phyloP scores from a whole-genome alignment of 2,797 vertebrate genomes.

The Spinus pinus region DNA sequence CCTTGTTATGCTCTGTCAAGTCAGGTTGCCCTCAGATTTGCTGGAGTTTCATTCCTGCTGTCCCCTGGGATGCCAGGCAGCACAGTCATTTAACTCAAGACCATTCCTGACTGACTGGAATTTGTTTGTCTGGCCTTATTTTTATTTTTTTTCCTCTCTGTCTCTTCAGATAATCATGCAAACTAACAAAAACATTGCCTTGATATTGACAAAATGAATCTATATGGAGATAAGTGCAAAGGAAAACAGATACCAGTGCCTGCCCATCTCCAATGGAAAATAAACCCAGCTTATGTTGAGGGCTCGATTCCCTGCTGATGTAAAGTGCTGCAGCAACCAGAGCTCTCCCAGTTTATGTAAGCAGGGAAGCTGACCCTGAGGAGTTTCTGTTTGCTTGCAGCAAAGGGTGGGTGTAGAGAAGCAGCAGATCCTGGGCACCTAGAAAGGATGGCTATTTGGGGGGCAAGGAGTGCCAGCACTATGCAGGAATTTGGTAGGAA shows the following conservation, averaged over 20 bases:
- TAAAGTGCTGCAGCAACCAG: background rate
- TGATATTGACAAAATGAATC: background rate
- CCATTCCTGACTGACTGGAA: background rate
- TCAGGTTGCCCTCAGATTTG: background rate
- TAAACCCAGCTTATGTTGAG: background rate
- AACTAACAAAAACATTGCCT: background rate
- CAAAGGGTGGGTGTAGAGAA: background rate
- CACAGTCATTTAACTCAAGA: background rate
- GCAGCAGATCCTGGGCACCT: background rate
- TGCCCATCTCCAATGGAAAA: constrained; percentile 11
- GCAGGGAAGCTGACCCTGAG: background rate
- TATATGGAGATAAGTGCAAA: background rate
- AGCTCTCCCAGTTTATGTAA: background rate
- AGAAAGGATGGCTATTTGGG: background rate
- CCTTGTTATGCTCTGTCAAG: background rate
- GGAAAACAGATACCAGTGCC: background rate
- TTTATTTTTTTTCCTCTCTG: background rate
- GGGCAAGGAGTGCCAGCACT: background rate
- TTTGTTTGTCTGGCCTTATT: background rate
- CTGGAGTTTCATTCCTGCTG: background rate
- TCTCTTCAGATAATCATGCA: background rate
- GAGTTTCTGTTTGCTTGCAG: background rate
- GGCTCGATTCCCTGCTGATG: background rate
- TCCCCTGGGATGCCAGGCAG: background rate
- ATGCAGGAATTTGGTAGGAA: background rate